Evolutionary conservation across 92 coral and sea anemone genomes (phyloP), one percentile per base, ranked within the genome.

Genomic region (Ricordea florida): DNA sequence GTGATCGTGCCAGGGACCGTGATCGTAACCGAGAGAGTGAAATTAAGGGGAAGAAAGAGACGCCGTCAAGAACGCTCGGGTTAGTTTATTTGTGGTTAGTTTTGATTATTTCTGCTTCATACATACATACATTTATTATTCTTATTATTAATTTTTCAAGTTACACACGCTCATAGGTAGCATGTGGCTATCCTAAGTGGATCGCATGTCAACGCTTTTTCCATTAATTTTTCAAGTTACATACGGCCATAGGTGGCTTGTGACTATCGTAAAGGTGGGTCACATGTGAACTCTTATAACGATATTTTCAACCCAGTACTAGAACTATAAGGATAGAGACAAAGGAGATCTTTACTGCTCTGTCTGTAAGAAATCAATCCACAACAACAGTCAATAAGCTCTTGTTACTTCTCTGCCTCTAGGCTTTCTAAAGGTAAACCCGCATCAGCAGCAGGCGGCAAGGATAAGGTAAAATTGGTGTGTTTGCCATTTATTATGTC

Each of bases 61-160:
- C 24, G 49, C 58, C 79, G 62, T 38, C 70, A 82, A 70, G 87
- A 79, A 72, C 76, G 77, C 33, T 83, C 84, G 33, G 93, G 83
- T 48, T 48, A 84, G 53, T 46, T 83, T 10, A 30, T 62, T 60
- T 74, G 86, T 64, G 66, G 43, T 65, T 77, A 21, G 30, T 3
- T n/a, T 37, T 0, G 24, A 10, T 26, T 38, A 10, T 65, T 7
- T 18, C 27, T 18, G 15, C 13, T 25, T 20, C 3, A 21, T 22
- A 7, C 30, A 21, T 5, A 38, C 17, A 10, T n/a, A 17, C 10
- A 8, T n/a, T n/a, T n/a, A n/a, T n/a, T n/a, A n/a, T n/a, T n/a
- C n/a, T n/a, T n/a, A n/a, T n/a, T n/a, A n/a, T n/a, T n/a, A n/a
- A n/a, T n/a, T n/a, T n/a, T n/a, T n/a, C n/a, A n/a, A n/a, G n/a